phyloP scores from a whole-genome alignment of 2,888 invertebrate genomes.

The Vanessa cardui region DNA sequence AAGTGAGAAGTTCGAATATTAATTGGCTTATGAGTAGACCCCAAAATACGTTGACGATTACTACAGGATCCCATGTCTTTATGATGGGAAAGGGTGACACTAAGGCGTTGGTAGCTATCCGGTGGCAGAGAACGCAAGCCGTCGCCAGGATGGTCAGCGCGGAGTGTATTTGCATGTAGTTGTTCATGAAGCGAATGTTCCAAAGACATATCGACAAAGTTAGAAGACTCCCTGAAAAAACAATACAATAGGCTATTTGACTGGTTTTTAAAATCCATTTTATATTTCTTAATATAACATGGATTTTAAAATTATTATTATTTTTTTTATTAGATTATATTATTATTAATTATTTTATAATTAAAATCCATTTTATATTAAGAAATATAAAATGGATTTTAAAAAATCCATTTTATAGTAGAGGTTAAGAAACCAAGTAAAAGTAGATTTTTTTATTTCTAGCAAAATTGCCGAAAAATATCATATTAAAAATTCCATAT shows the following conservation, averaged over 20 bases:
- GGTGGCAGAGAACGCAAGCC: constrained; percentile 57
- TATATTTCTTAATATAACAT: too few relatives aligned
- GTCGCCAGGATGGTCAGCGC: constrained; percentile 57
- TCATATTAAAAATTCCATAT: too few relatives aligned
- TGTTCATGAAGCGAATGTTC: constrained; percentile 67
- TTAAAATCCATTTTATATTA: too few relatives aligned
- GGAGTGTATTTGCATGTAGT: constrained; percentile 60
- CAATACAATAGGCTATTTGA: not conserved
- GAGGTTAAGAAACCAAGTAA: too few relatives aligned
- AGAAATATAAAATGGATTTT: too few relatives aligned
- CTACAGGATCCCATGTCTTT: constrained; percentile 59
- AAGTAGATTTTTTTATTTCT: too few relatives aligned
- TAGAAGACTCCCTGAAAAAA: constrained; percentile 61
- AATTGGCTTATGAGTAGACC: constrained; percentile 59
- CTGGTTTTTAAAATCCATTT: too few relatives aligned
- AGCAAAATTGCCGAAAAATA: too few relatives aligned
- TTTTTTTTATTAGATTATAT: too few relatives aligned
- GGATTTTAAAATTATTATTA: too few relatives aligned
- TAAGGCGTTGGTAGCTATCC: constrained; percentile 56
- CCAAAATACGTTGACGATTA: constrained; percentile 71
- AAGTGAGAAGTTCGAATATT: constrained; percentile 64
- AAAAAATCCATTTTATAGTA: too few relatives aligned
- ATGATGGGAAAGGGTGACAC: constrained; percentile 52
- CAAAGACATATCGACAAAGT: constrained; percentile 64
- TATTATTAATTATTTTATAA: too few relatives aligned